phyloP scores from a whole-genome alignment of 1,140 invertebrate species.

The Archegozetes longisetosus region DNA sequence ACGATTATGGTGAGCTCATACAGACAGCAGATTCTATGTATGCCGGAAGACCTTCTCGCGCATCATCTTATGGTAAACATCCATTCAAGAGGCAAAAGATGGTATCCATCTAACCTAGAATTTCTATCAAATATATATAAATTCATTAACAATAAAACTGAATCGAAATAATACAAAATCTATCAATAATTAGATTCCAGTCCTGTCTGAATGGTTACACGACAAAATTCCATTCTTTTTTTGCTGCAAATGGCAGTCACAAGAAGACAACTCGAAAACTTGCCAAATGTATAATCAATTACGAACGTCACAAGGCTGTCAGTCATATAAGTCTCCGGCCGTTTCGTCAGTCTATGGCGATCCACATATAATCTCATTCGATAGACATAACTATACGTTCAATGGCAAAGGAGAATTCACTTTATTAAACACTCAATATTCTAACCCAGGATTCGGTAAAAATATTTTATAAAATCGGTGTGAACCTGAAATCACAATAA shows the following conservation, averaged over 20 bases:
- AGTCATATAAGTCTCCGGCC: slow-evolving; percentile 80
- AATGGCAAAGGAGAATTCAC: slow-evolving; percentile 91
- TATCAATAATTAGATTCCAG: slow-evolving; percentile 46
- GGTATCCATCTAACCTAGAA: slow-evolving; percentile 14
- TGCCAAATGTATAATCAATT: slow-evolving; percentile 83
- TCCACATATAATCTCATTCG: slow-evolving; percentile 85
- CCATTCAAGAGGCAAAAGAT: slow-evolving; percentile 24
- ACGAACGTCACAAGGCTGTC: slow-evolving; percentile 81
- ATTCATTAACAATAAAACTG: not conserved
- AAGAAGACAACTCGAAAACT: slow-evolving; percentile 73
- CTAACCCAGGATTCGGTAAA: slow-evolving; percentile 54
- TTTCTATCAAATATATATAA: too few relatives aligned
- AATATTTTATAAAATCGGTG: too few relatives aligned
- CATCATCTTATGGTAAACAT: slow-evolving; percentile 29
- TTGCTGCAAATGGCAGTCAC: slow-evolving; percentile 85
- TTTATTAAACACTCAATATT: slow-evolving; percentile 54
- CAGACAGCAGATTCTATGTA: slow-evolving; percentile 85
- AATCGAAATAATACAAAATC: not conserved
- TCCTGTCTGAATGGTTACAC: slow-evolving; percentile 81
- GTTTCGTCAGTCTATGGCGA: slow-evolving; percentile 73
- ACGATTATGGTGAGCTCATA: slow-evolving; percentile 73
- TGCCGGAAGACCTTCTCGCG: slow-evolving; percentile 71
- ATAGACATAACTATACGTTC: slow-evolving; percentile 74
- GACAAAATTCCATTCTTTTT: slow-evolving; percentile 83
- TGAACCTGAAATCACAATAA: too few relatives aligned